phyloP scores from a whole-genome alignment of 2,888 invertebrate species.

The Lasioglossum morio region DNA sequence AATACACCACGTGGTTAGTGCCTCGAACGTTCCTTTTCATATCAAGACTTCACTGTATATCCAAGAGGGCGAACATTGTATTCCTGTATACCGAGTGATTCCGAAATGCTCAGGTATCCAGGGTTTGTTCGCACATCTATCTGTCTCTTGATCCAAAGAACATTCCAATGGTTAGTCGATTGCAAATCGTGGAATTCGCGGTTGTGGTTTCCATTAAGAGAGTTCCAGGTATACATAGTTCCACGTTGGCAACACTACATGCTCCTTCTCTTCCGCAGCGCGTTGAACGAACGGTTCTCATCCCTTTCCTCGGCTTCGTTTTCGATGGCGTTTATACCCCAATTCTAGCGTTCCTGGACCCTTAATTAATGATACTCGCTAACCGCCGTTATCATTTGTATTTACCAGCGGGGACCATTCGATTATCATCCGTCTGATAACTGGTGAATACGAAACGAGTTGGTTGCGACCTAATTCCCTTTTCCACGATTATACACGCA shows the following conservation, averaged over 20 bases:
- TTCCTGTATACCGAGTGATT: conserved; percentile 34
- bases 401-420: neutral
- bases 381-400: conserved; percentile 15
- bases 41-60: neutral
- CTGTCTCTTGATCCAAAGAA: conserved; percentile 57
- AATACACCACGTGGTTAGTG: too few species aligned
- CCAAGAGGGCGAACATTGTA: neutral
- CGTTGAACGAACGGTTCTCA: conserved; percentile 24
- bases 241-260: conserved; percentile 11
- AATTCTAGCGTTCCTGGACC: conserved; percentile 13
- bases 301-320: conserved; percentile 30
- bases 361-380: conserved; percentile 39
- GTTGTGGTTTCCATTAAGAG: conserved; percentile 62
- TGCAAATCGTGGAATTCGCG: conserved; percentile 62
- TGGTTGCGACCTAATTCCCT: neutral
- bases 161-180: conserved; percentile 63
- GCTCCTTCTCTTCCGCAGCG: conserved; percentile 19
- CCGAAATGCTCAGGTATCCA: conserved; percentile 36
- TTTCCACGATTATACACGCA: neutral
- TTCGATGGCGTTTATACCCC: conserved; percentile 26
- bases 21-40: too few species aligned
- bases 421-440: conserved; percentile 26
- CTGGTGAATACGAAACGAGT: neutral
- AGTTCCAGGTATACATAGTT: conserved; percentile 45
- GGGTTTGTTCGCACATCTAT: conserved; percentile 41